Base-by-base conservation (phyloP, 1,140 invertebrate species). In the Danaus plexippus region DNA sequence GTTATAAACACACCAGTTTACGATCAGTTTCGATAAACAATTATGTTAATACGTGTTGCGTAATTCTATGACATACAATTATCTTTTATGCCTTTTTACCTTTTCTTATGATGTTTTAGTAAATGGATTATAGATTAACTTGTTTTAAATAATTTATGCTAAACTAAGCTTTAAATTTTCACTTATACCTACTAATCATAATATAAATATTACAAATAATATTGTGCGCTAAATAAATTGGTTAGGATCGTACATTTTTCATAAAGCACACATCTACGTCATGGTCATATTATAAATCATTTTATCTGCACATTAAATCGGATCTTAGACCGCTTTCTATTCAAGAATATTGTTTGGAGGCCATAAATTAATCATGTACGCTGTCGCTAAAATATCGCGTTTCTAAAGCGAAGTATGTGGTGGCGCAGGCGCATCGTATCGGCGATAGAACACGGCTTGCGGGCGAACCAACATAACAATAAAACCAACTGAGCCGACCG, bases 321-420 rank as follows among this genome's bases (percentile, higher is more conserved):
- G 71, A 81, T 83, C 73, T 85, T 75, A 75, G 73, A 69, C 69
- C 53, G 66, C 64, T 71, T 68, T 70, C 64, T 57, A 69, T 70
- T 72, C 68, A 73, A 63, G 73, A 80, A 80, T 80, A 77, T 77
- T 71, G 74, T 80, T 81, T 74, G 66, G 66, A 70, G 59, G 73
- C 80, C 71, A 83, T 85, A 85, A 83, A 85, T 85, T 83, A 85
- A 85, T 85, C 80, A 85, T 85, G 80, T 85, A 77, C 68, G 77
- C 78, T 83, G 81, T 85, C 80, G 80, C 82, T 81, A 80, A 85
- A 84, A 80, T 81, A 81, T 81, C 75, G 74, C 72, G 68, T 74
- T 84, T 69, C 64, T 71, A 66, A 73, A 67, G 69, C 69, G 75
- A 65, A 57, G 55, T 60, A 56, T 57, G 69, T 69, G 69, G 71